Evolutionary conservation across 2,888 invertebrate species (phyloP).

Genomic region (Tanytarsus gracilentus): DNA sequence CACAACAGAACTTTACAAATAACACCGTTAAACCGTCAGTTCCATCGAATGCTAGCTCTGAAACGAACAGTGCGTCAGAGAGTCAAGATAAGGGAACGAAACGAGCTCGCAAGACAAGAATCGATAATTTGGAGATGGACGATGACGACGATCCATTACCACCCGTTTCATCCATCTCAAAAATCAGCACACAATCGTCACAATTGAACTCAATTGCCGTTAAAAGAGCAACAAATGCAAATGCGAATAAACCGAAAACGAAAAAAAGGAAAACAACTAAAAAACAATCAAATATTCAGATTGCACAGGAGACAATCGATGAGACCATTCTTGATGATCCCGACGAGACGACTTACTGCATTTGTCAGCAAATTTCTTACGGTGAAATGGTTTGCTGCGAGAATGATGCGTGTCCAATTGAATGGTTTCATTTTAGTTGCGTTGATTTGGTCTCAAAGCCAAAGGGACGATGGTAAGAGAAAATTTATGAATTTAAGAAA

Average conservation of each 20-base stretch:
- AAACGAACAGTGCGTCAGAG: neutral
- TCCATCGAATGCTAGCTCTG: neutral
- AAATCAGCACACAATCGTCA: slow-evolving; percentile 43
- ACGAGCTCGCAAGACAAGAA: neutral
- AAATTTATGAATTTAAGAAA: neutral
- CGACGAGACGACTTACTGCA: slow-evolving; percentile 93
- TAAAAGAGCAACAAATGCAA: slow-evolving; percentile 34
- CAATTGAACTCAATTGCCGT: slow-evolving; percentile 43
- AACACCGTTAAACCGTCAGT: neutral
- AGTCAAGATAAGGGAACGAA: neutral
- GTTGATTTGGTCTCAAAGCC: neutral
- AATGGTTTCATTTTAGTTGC: slow-evolving; percentile 86
- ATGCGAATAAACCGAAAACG: slow-evolving; percentile 29
- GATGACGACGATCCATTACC: slow-evolving; percentile 44
- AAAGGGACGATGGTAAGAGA: neutral
- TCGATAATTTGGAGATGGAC: slow-evolving; percentile 32
- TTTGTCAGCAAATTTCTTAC: slow-evolving; percentile 88
- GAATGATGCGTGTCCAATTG: slow-evolving; percentile 91
- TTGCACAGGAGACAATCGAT: slow-evolving; percentile 5
- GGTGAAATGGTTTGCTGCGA: slow-evolving; percentile 99
- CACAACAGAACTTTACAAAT: neutral
- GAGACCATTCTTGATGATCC: slow-evolving; percentile 73
- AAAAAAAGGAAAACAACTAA: slow-evolving; percentile 56
- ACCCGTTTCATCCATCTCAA: neutral
- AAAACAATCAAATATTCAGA: slow-evolving; percentile 33